Evolutionary conservation across 2,113 vertebrate species (phyloP).

Genomic region (Cinclus mexicanus): DNA sequence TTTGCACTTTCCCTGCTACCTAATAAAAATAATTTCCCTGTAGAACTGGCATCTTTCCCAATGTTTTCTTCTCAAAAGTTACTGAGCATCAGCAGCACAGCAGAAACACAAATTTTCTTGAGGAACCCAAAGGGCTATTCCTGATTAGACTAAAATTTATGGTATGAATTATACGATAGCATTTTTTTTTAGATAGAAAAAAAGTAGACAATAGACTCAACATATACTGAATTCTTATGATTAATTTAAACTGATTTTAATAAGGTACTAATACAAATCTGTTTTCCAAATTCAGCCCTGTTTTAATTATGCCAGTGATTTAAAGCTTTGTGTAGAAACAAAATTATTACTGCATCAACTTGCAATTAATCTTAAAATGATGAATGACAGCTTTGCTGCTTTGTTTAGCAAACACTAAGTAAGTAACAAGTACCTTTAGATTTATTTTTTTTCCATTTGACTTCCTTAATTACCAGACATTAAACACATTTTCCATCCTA

Average conservation of each 20-base stretch:
- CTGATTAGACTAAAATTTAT: not conserved
- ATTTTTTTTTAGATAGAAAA: not conserved
- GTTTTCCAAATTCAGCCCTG: not conserved
- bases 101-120: not conserved
- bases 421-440: slow-evolving; percentile 8
- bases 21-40: not conserved
- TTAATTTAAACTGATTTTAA: slow-evolving; percentile 18
- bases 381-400: slow-evolving; percentile 13
- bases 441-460: not conserved
- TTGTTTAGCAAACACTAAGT: slow-evolving; percentile 38
- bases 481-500: not conserved
- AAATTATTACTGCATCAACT: not conserved
- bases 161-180: not conserved
- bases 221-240: not conserved
- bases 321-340: not conserved
- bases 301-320: slow-evolving; percentile 6
- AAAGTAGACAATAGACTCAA: not conserved
- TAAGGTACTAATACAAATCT: not conserved
- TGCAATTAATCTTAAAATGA: slow-evolving; percentile 1
- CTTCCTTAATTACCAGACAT: not conserved
- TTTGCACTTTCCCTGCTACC: not conserved
- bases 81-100: not conserved
- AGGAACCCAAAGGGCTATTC: not conserved
- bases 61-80: not conserved
- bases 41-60: not conserved